Evolutionary conservation across 2,797 vertebrate species (phyloP), one percentile per base, ranked within the genome.

Genomic region (Helostoma temminkii): DNA sequence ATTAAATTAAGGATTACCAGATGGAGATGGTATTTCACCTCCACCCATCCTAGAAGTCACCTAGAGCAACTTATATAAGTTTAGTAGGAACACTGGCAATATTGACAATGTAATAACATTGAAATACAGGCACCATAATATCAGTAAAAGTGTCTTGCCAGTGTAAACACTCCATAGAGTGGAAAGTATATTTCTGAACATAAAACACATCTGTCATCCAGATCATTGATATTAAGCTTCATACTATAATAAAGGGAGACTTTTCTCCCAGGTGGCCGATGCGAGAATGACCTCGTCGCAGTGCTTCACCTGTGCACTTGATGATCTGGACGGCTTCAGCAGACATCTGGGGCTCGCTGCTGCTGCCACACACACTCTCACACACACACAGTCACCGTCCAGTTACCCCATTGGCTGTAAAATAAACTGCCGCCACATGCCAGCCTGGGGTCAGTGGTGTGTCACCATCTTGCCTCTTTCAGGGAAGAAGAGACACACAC

Each of bases 141-240:
- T 81, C 81, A 48, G 66, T 81, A 58, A 75, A 24, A 71, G 26
- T 1, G 68, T 14, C 32, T 2, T 54, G 89, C 89, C 90, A 90
- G 90, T 68, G 69, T 85, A 89, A 91, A 90, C 81, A 89, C 76
- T 58, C 45, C 54, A 14, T 32, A 24, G 71, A 75, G 56, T 76
- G 77, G 77, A 87, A 81, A 87, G 73, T 71, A 57, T 75, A 80
- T 80, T 76, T 66, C 72, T 86, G 63, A 45, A 67, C 71, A 69
- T 85, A 72, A 86, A 88, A 67, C 76, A 83, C 83, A 89, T 87
- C 85, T 88, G 84, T 80, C 78, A 37, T 60, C 65, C 87, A 90
- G 86, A 80, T 71, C 59, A n/a, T 58, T 46, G 66, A 81, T 60
- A 56, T 76, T 62, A 21, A 39, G 56, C 69, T 63, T 72, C 60